Base-by-base conservation (phyloP, 2,888 invertebrate genomes). In the Homarus gammarus region DNA sequence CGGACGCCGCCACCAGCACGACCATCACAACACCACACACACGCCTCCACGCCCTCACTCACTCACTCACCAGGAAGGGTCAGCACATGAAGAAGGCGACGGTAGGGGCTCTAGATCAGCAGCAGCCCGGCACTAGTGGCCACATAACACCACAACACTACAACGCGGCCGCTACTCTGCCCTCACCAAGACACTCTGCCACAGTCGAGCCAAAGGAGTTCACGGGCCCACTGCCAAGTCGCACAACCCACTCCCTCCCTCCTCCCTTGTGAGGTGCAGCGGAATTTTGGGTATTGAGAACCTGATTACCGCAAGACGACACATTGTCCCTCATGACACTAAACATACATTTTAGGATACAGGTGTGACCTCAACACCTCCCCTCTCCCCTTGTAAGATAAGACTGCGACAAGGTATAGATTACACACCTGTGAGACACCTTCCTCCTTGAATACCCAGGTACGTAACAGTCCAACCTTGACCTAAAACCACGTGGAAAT, bases 71-170 rank as follows among this genome's bases (percentile, higher is more conserved):
- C 64, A 64, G 64, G n/a, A 12, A 5, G 27, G 64, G 64, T 64
- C 27, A 64, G 6, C 64, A 27, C 64, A 3, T 64, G 64, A 5
- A 64, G 64, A 5, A 6, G 64, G 27, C 31, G 27, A 8, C 31
- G 12, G 18, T 56, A 22, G 56, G 18, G 22, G 56, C 56, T 18
- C 56, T 12, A 56, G 18, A 22, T 0, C 56, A 56, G 18, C 56
- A 12, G 56, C 18, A 56, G 56, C 56, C 56, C 18, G 22, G 56
- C 56, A 56, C 56, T 18, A 22, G 64, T 27, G 27, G 31, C 27
- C 27, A 64, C 64, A 27, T n/a, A 27, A 64, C 64, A 27, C 64
- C 64, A 64, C 64, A 64, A 64, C 64, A 27, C 64, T 27, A 64
- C 64, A 64, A 64, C 64, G 64, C 64, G 18, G 22, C 18, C 64